phyloP scores from a whole-genome alignment of 2,797 vertebrate genomes.

The Thunnus albacares region DNA sequence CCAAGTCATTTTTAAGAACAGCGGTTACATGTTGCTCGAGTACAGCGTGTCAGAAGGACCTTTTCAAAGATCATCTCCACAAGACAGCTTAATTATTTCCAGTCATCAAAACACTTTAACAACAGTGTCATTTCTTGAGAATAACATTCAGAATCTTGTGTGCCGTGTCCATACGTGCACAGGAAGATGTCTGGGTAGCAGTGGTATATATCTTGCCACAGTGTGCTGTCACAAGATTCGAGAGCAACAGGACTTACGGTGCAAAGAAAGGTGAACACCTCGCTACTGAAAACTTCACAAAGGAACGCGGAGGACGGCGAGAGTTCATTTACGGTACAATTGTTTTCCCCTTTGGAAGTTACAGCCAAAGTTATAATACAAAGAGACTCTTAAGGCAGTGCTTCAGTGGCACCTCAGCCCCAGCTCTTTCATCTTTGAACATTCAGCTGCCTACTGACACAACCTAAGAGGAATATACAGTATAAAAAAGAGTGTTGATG shows the following conservation, averaged over 20 bases:
- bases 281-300: neutral
- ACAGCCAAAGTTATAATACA: constrained; percentile 36
- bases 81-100: constrained; percentile 36
- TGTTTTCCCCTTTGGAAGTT: constrained; percentile 36
- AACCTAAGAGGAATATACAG: constrained; percentile 38
- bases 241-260: neutral
- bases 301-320: neutral
- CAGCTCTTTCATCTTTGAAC: constrained; percentile 55
- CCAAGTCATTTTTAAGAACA: constrained; percentile 15
- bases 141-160: neutral
- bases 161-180: neutral
- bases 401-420: constrained; percentile 36
- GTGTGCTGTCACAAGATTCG: neutral
- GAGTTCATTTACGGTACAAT: constrained; percentile 32
- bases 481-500: constrained; percentile 20
- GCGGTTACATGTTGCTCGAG: neutral
- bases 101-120: constrained; percentile 33
- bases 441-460: constrained; percentile 45
- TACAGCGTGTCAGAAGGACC: neutral
- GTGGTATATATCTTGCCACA: neutral
- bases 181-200: neutral
- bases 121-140: constrained; percentile 3
- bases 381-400: constrained; percentile 51
- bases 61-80: constrained; percentile 19
- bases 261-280: constrained; percentile 11